Percentiles rank a stretch among this genome's conserved stretches.
phyloP scores from a whole-genome alignment of 2,797 vertebrate species.

The Argyrosomus regius region DNA sequence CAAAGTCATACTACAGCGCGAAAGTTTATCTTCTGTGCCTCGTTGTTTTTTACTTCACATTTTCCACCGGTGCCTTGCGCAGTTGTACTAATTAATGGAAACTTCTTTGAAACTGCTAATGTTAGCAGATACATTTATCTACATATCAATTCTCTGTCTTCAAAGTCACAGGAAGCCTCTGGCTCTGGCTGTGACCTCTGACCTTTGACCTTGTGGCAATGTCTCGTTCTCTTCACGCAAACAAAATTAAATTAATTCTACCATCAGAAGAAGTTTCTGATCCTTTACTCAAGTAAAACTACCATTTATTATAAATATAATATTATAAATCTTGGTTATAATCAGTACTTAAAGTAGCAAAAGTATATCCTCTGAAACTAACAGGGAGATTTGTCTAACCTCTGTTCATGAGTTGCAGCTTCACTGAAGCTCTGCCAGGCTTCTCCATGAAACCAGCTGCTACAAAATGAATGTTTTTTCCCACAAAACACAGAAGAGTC shows the following conservation, averaged over 20 bases:
- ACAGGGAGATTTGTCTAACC: not conserved
- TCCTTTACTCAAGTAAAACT: too few species aligned
- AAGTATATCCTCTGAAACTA: not conserved
- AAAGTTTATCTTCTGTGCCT: conserved; percentile 20
- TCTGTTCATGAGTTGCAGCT: not conserved
- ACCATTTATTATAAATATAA: too few species aligned
- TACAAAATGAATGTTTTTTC: conserved; percentile 7
- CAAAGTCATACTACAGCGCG: conserved; percentile 20
- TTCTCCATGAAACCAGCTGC: conserved; percentile 10
- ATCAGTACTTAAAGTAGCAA: too few species aligned
- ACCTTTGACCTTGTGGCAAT: too few species aligned
- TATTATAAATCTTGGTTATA: too few species aligned
- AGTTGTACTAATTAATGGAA: not conserved
- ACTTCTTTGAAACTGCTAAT: conserved; percentile 14
- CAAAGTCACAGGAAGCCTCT: too few species aligned
- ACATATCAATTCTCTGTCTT: not conserved
- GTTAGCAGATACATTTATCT: not conserved
- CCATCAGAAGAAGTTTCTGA: too few species aligned
- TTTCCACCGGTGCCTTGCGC: conserved; percentile 36
- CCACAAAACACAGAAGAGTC: not conserved
- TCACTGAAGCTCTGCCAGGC: not conserved
- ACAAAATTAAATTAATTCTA: too few species aligned
- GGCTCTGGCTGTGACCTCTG: too few species aligned
- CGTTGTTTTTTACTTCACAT: conserved; percentile 8
- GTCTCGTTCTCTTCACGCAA: too few species aligned